A percentile compares a stretch with the other conserved stretches of the same genome.
Evolutionary conservation across 2,888 invertebrate genomes (phyloP).

Genomic region (Machimus rusticus): DNA sequence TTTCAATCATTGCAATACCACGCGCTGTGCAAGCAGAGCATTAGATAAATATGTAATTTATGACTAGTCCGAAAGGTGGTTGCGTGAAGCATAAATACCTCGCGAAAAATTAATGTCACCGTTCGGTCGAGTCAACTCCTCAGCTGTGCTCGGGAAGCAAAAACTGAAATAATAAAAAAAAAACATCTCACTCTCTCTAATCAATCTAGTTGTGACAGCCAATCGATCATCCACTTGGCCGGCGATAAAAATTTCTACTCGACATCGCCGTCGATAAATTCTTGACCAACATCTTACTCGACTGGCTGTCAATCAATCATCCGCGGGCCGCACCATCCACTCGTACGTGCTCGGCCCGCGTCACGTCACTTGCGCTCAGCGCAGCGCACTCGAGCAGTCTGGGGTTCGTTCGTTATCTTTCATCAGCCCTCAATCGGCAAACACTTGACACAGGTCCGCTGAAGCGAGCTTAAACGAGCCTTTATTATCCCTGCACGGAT

Average conservation of each 20-base stretch:
- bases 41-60: not conserved
- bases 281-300: slow-evolving; percentile 39
- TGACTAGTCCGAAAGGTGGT: not conserved
- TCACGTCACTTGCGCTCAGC: not conserved
- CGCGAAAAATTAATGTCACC: not conserved
- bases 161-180: not conserved
- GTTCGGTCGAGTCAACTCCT: not conserved
- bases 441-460: slow-evolving; percentile 17
- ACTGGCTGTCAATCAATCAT: slow-evolving; percentile 37
- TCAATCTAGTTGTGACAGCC: slow-evolving; percentile 37
- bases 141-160: not conserved
- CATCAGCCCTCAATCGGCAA: slow-evolving; percentile 34
- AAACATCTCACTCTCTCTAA: slow-evolving; percentile 15
- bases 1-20: not conserved
- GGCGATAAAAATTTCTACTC: slow-evolving; percentile 30
- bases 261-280: not conserved
- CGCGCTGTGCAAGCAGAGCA: not conserved
- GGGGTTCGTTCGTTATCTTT: slow-evolving; percentile 28
- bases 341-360: not conserved
- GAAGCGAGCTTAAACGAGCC: slow-evolving; percentile 23
- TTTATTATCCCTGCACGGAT: slow-evolving; percentile 6
- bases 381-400: slow-evolving; percentile 3
- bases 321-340: not conserved
- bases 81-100: not conserved
- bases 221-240: slow-evolving; percentile 37